Conservation (phyloP, 2,888 invertebrate species). For the Drosophila pseudotakahashii region DNA sequence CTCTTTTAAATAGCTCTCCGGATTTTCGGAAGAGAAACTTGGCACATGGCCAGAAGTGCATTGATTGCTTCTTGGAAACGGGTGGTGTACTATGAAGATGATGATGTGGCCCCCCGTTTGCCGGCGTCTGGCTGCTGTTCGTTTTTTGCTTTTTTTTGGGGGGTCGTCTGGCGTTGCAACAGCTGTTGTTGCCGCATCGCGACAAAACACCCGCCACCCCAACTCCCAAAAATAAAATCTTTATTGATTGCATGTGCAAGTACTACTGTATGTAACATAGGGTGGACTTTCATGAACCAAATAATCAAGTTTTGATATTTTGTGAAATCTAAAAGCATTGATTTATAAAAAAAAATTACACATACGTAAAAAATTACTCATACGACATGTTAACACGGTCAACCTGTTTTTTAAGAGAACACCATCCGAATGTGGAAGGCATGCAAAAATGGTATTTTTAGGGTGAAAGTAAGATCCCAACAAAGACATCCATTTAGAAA, state of each 20-base stretch:
- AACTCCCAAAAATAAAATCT: slow-evolving; percentile 55
- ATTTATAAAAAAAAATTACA: background rate
- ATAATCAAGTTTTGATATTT: background rate
- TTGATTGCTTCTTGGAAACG: slow-evolving; percentile 70
- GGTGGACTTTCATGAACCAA: slow-evolving; percentile 14
- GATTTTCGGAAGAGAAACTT: slow-evolving; percentile 69
- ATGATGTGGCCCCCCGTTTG: slow-evolving; percentile 49
- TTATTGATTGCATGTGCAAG: slow-evolving; percentile 72
- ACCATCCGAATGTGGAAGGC: background rate
- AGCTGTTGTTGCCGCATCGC: slow-evolving; percentile 75
- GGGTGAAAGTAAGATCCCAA: slow-evolving; percentile 14
- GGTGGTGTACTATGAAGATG: slow-evolving; percentile 40
- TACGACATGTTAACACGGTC: background rate
- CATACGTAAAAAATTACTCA: background rate
- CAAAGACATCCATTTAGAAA: slow-evolving; percentile 2
- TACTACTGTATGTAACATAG: slow-evolving; percentile 13
- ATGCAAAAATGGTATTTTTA: background rate
- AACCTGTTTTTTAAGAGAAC: background rate
- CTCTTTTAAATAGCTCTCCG: slow-evolving; percentile 30
- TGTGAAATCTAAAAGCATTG: background rate
- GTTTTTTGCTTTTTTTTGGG: slow-evolving; percentile 24
- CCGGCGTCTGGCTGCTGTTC: slow-evolving; percentile 74
- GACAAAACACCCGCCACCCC: slow-evolving; percentile 45
- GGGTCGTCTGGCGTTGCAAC: slow-evolving; percentile 62
- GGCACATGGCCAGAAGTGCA: slow-evolving; percentile 82